phyloP scores from a whole-genome alignment of 2,797 vertebrate genomes.

The Danionella dracula region DNA sequence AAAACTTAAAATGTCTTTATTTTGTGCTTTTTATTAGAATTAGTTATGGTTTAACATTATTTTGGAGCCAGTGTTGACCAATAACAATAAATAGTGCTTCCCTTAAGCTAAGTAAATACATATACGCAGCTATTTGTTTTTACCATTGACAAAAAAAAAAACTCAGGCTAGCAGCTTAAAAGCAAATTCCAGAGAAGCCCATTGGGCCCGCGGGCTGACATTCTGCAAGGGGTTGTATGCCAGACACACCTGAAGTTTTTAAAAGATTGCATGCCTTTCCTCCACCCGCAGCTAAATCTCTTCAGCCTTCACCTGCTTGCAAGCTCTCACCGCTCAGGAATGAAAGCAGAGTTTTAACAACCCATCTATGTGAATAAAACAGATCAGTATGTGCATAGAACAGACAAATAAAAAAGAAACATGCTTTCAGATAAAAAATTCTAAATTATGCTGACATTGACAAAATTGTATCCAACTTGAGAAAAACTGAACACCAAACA shows the following conservation, averaged over 20 bases:
- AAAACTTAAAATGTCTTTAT: too few relatives aligned
- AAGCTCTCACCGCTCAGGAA: constrained; percentile 20
- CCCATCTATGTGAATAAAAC: background rate
- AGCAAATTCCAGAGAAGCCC: constrained; percentile 19
- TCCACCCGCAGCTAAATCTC: background rate
- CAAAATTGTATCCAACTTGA: too few relatives aligned
- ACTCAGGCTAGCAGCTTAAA: constrained; percentile 34
- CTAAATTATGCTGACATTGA: too few relatives aligned
- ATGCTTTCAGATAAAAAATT: too few relatives aligned
- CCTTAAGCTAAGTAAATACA: too few relatives aligned
- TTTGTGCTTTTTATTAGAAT: too few relatives aligned
- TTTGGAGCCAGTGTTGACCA: too few relatives aligned
- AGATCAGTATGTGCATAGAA: too few relatives aligned
- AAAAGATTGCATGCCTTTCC: constrained; percentile 2
- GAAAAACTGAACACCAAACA: too few relatives aligned
- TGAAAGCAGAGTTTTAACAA: constrained; percentile 9
- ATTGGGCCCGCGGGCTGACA: constrained; percentile 48
- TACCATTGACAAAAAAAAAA: background rate
- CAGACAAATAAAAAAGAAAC: too few relatives aligned
- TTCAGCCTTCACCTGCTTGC: constrained; percentile 13
- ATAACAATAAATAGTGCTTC: too few relatives aligned
- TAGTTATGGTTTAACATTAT: too few relatives aligned
- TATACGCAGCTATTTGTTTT: background rate
- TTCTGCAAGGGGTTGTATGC: constrained; percentile 44
- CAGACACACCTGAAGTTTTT: constrained; percentile 34